Conservation (phyloP, 2,113 vertebrate species). For the Caretta caretta region DNA sequence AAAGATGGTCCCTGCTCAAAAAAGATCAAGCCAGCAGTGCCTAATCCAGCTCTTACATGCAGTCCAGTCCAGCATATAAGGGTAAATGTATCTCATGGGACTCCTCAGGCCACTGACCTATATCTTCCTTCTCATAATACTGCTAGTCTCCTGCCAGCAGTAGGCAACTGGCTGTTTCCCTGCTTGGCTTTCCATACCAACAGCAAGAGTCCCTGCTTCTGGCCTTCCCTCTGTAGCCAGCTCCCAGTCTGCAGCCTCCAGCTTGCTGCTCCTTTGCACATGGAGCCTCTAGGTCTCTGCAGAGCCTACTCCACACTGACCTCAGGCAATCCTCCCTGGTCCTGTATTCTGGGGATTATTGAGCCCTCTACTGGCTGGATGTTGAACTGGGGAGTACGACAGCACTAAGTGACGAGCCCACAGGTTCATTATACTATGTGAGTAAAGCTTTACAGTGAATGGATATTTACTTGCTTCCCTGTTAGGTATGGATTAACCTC, state of each 20-base stretch:
- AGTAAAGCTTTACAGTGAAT: neutral
- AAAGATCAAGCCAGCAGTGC: neutral
- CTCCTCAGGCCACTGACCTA: neutral
- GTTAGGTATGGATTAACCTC: neutral
- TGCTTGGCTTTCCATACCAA: neutral
- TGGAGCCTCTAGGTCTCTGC: neutral
- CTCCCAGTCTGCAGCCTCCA: neutral
- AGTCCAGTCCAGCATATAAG: neutral
- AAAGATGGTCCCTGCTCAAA: conserved; percentile 23
- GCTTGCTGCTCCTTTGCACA: neutral
- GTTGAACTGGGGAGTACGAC: neutral
- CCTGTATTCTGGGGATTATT: neutral
- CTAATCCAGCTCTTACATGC: neutral
- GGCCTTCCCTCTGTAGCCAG: neutral
- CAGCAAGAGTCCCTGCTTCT: accelerated
- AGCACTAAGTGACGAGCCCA: neutral
- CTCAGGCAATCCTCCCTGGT: neutral
- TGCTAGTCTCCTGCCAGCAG: neutral
- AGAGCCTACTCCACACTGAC: neutral
- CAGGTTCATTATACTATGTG: neutral
- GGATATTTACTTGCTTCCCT: neutral
- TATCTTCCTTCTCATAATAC: neutral
- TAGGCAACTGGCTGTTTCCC: neutral
- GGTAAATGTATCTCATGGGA: neutral
- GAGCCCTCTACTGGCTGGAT: neutral